These are phyloP conservation scores for Carabus problematicus DNA, from an alignment of 2,888 invertebrate genomes.

Conservation along the genomic window DNA sequence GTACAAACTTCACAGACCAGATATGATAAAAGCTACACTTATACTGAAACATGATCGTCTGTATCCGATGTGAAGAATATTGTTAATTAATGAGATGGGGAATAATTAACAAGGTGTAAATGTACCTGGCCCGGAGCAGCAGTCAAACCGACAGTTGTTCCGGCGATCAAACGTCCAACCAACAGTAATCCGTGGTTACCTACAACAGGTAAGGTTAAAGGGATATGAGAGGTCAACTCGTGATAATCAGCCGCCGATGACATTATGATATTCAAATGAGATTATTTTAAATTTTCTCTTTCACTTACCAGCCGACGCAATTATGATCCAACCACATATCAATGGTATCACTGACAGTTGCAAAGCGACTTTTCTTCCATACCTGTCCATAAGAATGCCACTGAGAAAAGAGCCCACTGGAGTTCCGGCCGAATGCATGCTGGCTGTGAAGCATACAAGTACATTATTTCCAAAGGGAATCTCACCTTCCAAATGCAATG, in stretches of 20 bases:
- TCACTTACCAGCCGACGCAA: conserved; percentile 60
- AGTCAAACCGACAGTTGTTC: conserved; percentile 75
- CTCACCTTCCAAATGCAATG: neutral
- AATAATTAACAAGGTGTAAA: neutral
- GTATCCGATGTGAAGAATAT: too few relatives aligned
- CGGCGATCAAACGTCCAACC: conserved; percentile 72
- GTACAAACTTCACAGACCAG: too few relatives aligned
- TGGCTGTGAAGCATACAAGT: conserved; percentile 63
- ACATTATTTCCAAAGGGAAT: conserved; percentile 15
- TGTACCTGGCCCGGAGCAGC: conserved; percentile 78
- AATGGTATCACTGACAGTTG: conserved; percentile 71
- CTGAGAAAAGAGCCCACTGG: conserved; percentile 76
- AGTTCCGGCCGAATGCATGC: conserved; percentile 79
- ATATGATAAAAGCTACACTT: too few relatives aligned
- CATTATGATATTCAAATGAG: too few relatives aligned
- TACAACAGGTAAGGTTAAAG: conserved; percentile 46
- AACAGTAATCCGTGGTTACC: conserved; percentile 66
- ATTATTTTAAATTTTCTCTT: too few relatives aligned
- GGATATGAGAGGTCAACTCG: too few relatives aligned
- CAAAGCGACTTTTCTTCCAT: conserved; percentile 72
- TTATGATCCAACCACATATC: conserved; percentile 72
- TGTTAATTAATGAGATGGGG: neutral
- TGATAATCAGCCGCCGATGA: too few relatives aligned
- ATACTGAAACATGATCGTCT: too few relatives aligned
- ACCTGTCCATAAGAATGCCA: conserved; percentile 73